Evolutionary conservation across 1,140 invertebrate species (phyloP), one percentile per base, ranked within the genome.

Genomic region (Atopsyche davidsoni): DNA sequence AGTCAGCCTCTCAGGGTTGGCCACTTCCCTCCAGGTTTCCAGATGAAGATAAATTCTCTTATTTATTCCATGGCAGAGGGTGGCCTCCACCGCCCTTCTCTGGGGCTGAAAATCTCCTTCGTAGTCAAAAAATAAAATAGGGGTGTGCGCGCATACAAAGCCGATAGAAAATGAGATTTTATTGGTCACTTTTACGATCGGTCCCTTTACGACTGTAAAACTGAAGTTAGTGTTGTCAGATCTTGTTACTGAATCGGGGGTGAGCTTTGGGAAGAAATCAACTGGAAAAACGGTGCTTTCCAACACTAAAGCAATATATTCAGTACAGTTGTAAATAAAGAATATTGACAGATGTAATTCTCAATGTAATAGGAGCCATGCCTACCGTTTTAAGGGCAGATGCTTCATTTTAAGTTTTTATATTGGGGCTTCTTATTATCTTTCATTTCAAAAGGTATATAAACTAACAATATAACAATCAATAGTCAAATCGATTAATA

Each of bases 131-230:
- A 22, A 47, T 24, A 22, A 38, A 47, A 23, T 22, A 16, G 46
- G n/a, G 46, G n/a, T 21, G n/a, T 2, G 31, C 16, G 19, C 4
- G 41, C 31, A 7, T 39, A 21, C 34, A 51, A 45, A 48, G 50
- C 44, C 55, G 54, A 58, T 58, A 46, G 50, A 57, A 53, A 58
- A 55, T 58, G 56, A 51, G 48, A 46, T 58, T 58, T 58, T 58
- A 58, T 58, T 58, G 56, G 56, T 51, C 56, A 58, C 13, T 49
- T 55, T 58, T 58, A 58, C 49, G 47, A 48, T 42, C 44, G 21
- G 52, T 58, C 56, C 52, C 56, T 58, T 58, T 49, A 58, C 44
- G 49, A 52, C 39, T 40, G 35, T 58, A 58, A 58, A 58, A 58
- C 35, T 46, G 39, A 46, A 47, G 46, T 45, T 46, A 53, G 23